Evolutionary conservation across 2,888 invertebrate genomes (phyloP).

Genomic region (Eledona agricola): DNA sequence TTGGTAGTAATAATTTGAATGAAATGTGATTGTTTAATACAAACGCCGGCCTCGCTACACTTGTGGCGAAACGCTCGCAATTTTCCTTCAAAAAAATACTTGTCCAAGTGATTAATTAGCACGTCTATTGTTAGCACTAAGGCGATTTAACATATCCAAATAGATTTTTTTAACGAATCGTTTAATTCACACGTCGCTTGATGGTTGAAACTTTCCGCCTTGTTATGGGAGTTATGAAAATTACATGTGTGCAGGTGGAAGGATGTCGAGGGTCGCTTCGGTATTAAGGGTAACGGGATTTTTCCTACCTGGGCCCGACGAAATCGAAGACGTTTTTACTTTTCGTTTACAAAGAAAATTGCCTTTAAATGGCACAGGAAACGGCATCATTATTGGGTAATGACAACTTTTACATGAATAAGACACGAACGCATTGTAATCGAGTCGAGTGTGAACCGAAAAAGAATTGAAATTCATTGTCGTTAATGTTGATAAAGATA

Average conservation of each 20-base stretch:
- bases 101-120: conserved; percentile 14
- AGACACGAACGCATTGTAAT: conserved; percentile 38
- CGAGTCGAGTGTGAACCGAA: conserved; percentile 21
- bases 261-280: conserved; percentile 13
- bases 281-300: conserved; percentile 16
- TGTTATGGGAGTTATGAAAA: conserved; percentile 20
- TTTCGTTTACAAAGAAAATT: too few relatives aligned
- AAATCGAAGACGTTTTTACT: conserved; percentile 21
- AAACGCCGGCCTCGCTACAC: conserved; percentile 26
- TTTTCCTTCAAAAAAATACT: background rate
- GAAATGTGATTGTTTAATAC: conserved; percentile 27
- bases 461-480: conserved; percentile 15
- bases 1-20: conserved; percentile 23
- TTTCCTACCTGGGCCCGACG: conserved; percentile 16
- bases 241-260: conserved; percentile 19
- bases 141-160: too few relatives aligned
- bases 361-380: conserved; percentile 23
- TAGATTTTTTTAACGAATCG: too few relatives aligned
- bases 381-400: conserved; percentile 23
- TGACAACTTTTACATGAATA: conserved; percentile 24
- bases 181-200: conserved; percentile 10
- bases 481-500: conserved; percentile 19
- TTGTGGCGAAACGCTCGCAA: background rate
- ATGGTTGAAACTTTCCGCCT: conserved; percentile 5
- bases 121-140: background rate